Conservation (phyloP, 2,797 vertebrate species). For the Tragelaphus eurycerus region DNA sequence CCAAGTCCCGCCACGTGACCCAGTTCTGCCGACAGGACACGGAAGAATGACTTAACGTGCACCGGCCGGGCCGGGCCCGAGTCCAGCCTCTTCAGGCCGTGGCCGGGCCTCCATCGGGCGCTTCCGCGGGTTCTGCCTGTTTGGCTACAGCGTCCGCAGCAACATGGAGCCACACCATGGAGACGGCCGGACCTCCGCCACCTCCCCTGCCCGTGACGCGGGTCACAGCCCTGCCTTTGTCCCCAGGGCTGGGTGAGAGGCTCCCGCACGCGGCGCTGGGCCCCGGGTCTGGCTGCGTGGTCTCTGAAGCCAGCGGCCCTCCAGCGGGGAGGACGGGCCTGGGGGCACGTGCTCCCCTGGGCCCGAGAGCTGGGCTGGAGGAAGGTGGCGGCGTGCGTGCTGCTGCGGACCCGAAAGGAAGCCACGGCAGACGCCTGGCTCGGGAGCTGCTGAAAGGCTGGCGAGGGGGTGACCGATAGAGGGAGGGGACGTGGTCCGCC, state of each 20-base stretch:
- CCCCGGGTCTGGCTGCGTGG: not conserved
- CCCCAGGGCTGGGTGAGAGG: not conserved
- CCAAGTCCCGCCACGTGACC: not conserved
- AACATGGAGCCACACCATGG: not conserved
- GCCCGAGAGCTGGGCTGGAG: not conserved
- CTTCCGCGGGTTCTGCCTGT: not conserved
- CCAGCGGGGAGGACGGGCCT: too few species aligned
- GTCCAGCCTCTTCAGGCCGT: not conserved
- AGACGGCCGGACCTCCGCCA: not conserved
- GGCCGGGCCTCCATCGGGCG: not conserved
- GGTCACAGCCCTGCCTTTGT: not conserved
- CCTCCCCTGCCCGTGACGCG: not conserved
- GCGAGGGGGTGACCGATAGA: not conserved
- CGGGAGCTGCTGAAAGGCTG: not conserved
- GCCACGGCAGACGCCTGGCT: fast-evolving
- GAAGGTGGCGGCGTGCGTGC: not conserved
- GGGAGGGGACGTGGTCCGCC: fast-evolving
- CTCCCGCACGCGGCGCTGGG: too few species aligned
- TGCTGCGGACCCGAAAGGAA: not conserved
- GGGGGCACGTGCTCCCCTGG: not conserved
- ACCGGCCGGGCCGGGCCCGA: not conserved
- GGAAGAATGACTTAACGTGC: not conserved
- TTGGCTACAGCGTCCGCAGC: not conserved
- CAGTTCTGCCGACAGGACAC: not conserved
- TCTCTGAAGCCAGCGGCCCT: not conserved